A percentile compares a stretch with the other conserved stretches of the same genome.
phyloP scores from a whole-genome alignment of 2,888 invertebrate species.

The Aphidoletes aphidimyza region DNA sequence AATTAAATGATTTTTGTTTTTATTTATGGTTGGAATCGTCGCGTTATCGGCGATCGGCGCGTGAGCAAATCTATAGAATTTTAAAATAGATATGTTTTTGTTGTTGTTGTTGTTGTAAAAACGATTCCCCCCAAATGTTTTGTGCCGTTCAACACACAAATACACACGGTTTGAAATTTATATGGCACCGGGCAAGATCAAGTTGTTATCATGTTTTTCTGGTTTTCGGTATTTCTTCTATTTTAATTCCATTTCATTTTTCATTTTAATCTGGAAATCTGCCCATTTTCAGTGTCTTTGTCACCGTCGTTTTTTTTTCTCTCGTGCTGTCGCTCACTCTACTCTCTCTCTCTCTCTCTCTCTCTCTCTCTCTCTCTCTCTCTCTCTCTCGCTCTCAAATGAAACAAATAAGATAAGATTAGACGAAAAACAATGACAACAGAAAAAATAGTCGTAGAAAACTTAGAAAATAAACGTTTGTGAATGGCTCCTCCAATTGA shows the following conservation, averaged over 20 bases:
- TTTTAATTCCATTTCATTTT: neutral
- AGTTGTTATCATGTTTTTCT: constrained; percentile 43
- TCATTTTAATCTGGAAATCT: constrained; percentile 30
- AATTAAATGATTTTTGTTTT: constrained; percentile 7
- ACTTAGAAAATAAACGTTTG: no score
- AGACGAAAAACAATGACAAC: neutral
- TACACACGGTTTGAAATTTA: no score
- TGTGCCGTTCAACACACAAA: no score
- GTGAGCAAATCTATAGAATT: neutral
- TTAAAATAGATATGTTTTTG: no score
- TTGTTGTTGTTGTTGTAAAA: no score
- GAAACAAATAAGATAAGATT: neutral
- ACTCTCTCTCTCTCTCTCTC: no score
- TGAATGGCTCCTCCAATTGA: no score
- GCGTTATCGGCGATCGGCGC: constrained; percentile 15
- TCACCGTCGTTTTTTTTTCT: neutral
- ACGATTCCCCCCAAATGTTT: no score
- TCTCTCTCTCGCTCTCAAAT: neutral
- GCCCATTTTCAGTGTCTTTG: constrained; percentile 45
- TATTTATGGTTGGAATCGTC: neutral
- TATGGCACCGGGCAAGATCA: no score
- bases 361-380: no score
- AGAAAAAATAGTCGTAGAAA: no score
- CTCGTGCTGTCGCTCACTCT: no score
- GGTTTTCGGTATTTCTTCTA: neutral